Evolutionary conservation across 2,888 invertebrate genomes (phyloP), one percentile per base, ranked within the genome.

Genomic region (Campaea margaritaria): DNA sequence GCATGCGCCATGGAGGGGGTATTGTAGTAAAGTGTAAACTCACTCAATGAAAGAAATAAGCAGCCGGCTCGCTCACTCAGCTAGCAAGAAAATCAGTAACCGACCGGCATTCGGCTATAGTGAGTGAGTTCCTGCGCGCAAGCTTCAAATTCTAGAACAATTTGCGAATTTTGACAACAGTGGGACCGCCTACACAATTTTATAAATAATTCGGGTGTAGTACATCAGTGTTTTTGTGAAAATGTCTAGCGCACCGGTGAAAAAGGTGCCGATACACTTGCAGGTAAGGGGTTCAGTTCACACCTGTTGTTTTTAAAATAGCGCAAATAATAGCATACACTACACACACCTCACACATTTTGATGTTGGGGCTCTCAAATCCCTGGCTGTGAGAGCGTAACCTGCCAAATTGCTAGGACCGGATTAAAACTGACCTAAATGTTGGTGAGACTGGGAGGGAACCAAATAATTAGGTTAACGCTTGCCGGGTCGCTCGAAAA

Each of bases 261-360:
- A 98, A 91, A 98, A 98, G 93, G 97, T 98, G 64, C 98, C 98
- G 61, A 97, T 98, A 84, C 98, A 98, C 91, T 93, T 97, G 81
- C 97, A 97, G 95, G 96, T 98, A 90, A 94, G 93, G 43, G 62
- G 67, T 38, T 43, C 53, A 49, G 11, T 50, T 64, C 21, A 58
- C 81, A 88, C 84, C 85, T 88, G 87, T 88, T 88, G 85, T 84
- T 85, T 81, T 36, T 63, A 58, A 74, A 72, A 73, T 67, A 60
- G 71, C 73, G 53, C 65, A 65, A 72, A 74, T 71, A 69, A 53
- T 51, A 50, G 47, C 60, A 50, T 39, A 45, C 50, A 41, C 45
- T 31, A 27, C 43, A 45, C 28, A 15, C n/a, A 42, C n/a, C n/a
- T n/a, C n/a, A n/a, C 31, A 34, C 21, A 51, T 50, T 41, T 45